Percentiles rank a stretch among this genome's conserved stretches.
These are phyloP conservation scores for Papilio dardanus DNA, from an alignment of 1,140 invertebrate genomes.

Conservation along the genomic window DNA sequence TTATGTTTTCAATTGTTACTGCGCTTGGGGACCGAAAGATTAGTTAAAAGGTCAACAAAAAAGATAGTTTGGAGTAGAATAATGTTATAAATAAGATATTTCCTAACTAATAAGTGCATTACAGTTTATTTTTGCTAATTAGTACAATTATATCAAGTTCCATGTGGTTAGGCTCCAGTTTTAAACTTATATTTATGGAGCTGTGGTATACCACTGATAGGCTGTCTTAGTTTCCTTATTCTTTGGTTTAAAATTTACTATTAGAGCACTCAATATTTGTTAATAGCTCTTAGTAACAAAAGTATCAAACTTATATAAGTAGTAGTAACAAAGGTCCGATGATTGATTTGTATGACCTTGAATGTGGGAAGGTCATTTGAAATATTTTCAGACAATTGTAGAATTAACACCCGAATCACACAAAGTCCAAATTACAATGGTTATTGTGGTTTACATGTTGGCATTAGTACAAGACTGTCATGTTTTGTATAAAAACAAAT, in stretches of 20 bases:
- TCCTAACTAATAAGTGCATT: not conserved
- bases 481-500: constrained; percentile 6
- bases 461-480: not conserved
- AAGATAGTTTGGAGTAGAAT: not conserved
- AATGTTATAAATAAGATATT: not conserved
- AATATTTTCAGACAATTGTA: constrained; percentile 4
- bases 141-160: not conserved
- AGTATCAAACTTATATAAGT: not conserved
- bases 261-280: too few species aligned
- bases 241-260: not conserved
- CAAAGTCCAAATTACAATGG: constrained; percentile 19
- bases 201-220: not conserved
- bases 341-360: constrained; percentile 10
- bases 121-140: not conserved
- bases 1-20: constrained; percentile 3
- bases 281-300: not conserved
- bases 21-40: not conserved
- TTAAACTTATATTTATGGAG: not conserved
- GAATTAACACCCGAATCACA: not conserved
- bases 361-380: not conserved
- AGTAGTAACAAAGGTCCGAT: not conserved
- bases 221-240: not conserved
- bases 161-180: not conserved
- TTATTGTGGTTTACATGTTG: not conserved
- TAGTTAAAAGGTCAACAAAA: not conserved